Base-by-base conservation (phyloP, 1,140 invertebrate genomes). In the Trichoplusia ni region DNA sequence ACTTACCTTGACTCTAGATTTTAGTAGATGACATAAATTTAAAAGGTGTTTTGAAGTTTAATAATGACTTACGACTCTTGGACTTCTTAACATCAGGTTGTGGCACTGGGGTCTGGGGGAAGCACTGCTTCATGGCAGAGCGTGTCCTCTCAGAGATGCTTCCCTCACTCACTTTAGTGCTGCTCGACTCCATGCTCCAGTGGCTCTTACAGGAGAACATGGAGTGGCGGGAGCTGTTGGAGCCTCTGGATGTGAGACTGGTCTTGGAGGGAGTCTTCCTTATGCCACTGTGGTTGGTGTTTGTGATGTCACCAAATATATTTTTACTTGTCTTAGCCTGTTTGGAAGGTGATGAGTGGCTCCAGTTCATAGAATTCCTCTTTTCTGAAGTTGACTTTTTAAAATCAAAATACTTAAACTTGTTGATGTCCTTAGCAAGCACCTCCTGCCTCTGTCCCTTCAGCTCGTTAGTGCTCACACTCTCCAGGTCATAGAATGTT, bases 1-100 rank as follows among this genome's bases (percentile, higher is more conserved):
- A n/a, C n/a, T n/a, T n/a, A n/a, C n/a, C n/a, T n/a, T 25, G 16
- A 19, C 14, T 37, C 68, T 77, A 86, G 37, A 87, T 76, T 78
- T 84, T 89, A 19, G 78, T 81, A 25, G 85, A 80, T 25, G 76
- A 73, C 54, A 79, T 87, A 59, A 91, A 91, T 66, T 90, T 91
- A 54, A 91, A 91, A 7, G 90, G 90, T 13, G 90, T 91, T 79
- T 90, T 91, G 62, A 91, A 91, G 44, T 82, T 80, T 42, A 91
- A 60, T 59, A 91, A 68, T 13, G 90, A 91, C 60, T 82, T 91
- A 13, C 87, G 79, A 49, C 69, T 77, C 51, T 85, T 90, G 27
- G 79, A 69, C 58, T 89, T 91, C 60, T 86, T 90, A 3, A 81
- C 49, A 13, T 86, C 84, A 8, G 75, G 67, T 8, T 73, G 75